A percentile compares a stretch with the other conserved stretches of the same genome.
Evolutionary conservation across 2,113 vertebrate genomes (phyloP).

Genomic region (Austrofundulus limnaeus): DNA sequence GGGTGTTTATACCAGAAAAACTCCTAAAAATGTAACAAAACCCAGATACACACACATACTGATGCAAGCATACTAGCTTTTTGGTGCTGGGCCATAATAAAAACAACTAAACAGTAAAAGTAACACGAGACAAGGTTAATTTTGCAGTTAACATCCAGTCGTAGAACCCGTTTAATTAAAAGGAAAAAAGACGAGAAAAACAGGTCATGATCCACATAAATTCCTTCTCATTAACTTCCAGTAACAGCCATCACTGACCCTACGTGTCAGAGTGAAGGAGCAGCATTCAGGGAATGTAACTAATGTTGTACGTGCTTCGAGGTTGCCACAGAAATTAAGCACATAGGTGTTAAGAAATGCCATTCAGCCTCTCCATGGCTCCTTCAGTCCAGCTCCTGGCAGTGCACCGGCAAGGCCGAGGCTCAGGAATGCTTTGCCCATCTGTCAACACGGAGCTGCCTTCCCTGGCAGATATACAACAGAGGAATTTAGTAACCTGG

Average conservation of each 20-base stretch:
- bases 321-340: slow-evolving; percentile 79
- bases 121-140: neutral
- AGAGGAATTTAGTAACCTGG: slow-evolving; percentile 74
- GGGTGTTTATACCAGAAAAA: no score
- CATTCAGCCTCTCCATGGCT: slow-evolving; percentile 63
- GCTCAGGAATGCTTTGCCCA: slow-evolving; percentile 80
- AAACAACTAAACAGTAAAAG: neutral
- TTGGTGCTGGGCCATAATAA: no score
- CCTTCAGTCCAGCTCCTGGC: slow-evolving; percentile 67
- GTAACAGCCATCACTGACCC: slow-evolving; percentile 54
- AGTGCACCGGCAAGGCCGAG: slow-evolving; percentile 54
- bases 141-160: neutral
- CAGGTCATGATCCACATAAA: slow-evolving; percentile 45
- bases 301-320: slow-evolving; percentile 75
- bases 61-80: no score
- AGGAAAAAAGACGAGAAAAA: slow-evolving; percentile 36
- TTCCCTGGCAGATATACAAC: slow-evolving; percentile 74
- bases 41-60: neutral
- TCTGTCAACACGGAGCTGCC: slow-evolving; percentile 78
- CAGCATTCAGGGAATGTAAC: slow-evolving; percentile 65
- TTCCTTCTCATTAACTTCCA: slow-evolving; percentile 55
- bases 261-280: slow-evolving; percentile 62
- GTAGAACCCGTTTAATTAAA: slow-evolving; percentile 27
- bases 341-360: slow-evolving; percentile 81
- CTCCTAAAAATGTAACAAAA: no score